These are phyloP conservation scores for Heterodera schachtii DNA, from an alignment of 1,140 invertebrate genomes.

Conservation along the genomic window DNA sequence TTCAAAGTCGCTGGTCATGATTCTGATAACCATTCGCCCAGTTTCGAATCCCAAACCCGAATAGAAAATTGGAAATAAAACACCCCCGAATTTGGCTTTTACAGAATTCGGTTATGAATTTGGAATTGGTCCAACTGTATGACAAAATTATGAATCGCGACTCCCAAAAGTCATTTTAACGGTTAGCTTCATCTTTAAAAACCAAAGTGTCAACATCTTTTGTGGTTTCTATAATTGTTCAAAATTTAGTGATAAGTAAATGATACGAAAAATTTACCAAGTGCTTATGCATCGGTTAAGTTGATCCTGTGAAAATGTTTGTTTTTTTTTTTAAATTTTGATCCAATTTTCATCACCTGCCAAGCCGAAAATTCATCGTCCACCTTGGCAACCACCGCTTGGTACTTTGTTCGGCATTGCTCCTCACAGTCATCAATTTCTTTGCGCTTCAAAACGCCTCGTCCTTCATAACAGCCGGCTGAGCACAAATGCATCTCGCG, in stretches of 20 bases:
- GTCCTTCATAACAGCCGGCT: slow-evolving; percentile 59
- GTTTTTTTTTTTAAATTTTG: not conserved
- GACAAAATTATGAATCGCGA: no score
- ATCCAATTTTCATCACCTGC: slow-evolving; percentile 30
- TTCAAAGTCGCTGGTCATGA: no score
- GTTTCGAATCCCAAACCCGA: no score
- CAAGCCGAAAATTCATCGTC: slow-evolving; percentile 53
- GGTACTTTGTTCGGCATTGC: slow-evolving; percentile 49
- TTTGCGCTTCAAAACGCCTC: slow-evolving; percentile 45
- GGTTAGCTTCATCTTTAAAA: no score
- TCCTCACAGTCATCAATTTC: slow-evolving; percentile 59
- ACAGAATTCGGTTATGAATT: no score
- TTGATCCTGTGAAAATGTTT: slow-evolving; percentile 41
- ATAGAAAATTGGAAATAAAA: no score
- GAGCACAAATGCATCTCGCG: slow-evolving; percentile 56
- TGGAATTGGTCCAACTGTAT: no score
- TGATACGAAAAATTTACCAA: slow-evolving; percentile 43
- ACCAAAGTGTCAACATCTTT: no score
- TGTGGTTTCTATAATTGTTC: no score
- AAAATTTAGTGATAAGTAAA: not conserved
- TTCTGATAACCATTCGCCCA: no score
- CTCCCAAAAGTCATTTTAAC: no score
- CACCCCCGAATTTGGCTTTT: no score
- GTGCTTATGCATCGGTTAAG: slow-evolving; percentile 56
- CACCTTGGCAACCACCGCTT: slow-evolving; percentile 52